These are phyloP conservation scores for Leucoraja erinaceus DNA, from an alignment of 2,113 vertebrate species.

Conservation along the genomic window DNA sequence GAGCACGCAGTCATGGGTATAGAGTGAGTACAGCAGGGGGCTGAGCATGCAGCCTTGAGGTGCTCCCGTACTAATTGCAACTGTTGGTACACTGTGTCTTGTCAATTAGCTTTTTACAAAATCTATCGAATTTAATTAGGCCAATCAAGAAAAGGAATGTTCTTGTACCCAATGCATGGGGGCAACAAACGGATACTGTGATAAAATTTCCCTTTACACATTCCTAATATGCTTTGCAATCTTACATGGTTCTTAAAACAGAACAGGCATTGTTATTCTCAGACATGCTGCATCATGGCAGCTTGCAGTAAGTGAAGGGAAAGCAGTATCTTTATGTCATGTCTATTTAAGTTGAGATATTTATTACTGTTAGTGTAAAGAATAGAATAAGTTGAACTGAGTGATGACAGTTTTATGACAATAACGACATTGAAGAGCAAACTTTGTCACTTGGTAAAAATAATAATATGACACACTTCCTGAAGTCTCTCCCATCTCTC, in stretches of 20 bases:
- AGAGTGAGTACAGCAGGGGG: no score
- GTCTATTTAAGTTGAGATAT: conserved; percentile 14
- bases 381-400: background rate
- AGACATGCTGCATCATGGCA: background rate
- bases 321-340: background rate
- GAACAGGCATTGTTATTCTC: background rate
- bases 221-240: background rate
- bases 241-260: background rate
- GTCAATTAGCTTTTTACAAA: background rate
- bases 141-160: background rate
- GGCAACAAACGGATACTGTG: background rate
- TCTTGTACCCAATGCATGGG: background rate
- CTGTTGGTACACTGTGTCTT: no score
- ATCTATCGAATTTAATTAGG: background rate
- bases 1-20: no score
- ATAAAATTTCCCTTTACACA: background rate
- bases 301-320: background rate
- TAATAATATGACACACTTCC: background rate
- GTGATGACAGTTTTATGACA: background rate
- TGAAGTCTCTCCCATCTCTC: background rate
- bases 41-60: no score
- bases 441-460: background rate
- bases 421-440: background rate
- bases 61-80: no score
- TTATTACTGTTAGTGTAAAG: background rate